Base-by-base conservation (phyloP, 1,140 invertebrate genomes). In the Aphelenchoides fujianensis region DNA sequence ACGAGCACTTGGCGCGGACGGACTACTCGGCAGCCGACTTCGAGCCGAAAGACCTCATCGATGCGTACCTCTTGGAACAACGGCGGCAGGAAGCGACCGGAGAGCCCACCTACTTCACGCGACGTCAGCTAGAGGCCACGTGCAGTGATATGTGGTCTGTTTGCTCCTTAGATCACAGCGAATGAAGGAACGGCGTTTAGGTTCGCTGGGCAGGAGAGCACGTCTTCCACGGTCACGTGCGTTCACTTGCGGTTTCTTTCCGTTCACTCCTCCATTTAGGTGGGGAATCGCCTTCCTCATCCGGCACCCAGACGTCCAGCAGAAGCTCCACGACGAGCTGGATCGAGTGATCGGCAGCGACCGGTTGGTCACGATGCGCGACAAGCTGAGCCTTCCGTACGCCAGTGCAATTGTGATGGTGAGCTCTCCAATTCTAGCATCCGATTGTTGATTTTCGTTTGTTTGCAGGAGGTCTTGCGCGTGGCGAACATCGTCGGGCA, bases 271-370 rank as follows among this genome's bases (percentile, higher is more conserved):
- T n/a, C n/a, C n/a, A n/a, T n/a, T 68, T 3, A 63, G 16, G 16
- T 70, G 68, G 68, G 35, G 19, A 12, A 73, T 70, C 48, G 69
- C 68, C 1, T 70, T 19, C 54, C 27, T 76, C 27, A 73, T 76
- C 52, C n/a, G 53, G 7, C 28, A 74, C 41, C 70, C 53, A 31
- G 37, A 35, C 23, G 73, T 59, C 3, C 74, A 76, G 61, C 1
- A 64, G 28, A 76, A 72, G 52, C 30, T 76, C 31, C 74, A 76
- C n/a, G 37, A 31, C 7, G 74, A 76, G 31, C 55, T 76, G 31
- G 74, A 76, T 34, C 12, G 5, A 23, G 69, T 77, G 19, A 68
- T 77, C 28, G 68, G 69, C 27, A n/a, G 12, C 31, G 9, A 48
- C 2, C 68, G 68, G 19, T n/a, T 70, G 30, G 30, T 70, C 70